phyloP scores from a whole-genome alignment of 2,113 vertebrate genomes.

The Toxotes jaculatrix region DNA sequence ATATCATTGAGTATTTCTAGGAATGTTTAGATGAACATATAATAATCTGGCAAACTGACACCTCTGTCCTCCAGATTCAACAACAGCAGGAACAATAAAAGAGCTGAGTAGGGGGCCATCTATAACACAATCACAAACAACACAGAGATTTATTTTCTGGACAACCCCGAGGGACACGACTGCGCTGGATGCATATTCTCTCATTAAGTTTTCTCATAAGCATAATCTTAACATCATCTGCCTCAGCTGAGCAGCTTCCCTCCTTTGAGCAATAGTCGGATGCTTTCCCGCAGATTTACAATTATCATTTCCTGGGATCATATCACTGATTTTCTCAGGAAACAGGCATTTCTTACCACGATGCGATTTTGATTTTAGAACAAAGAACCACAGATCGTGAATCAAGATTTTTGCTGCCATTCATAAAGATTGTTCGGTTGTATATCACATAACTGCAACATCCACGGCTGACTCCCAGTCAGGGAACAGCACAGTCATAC shows the following conservation, averaged over 20 bases:
- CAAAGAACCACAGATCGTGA: not conserved
- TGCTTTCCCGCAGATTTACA: constrained; percentile 17
- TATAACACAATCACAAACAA: constrained; percentile 25
- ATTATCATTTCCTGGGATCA: not conserved
- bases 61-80: not conserved
- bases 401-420: not conserved
- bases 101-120: constrained; percentile 5
- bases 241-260: not conserved
- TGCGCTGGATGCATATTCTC: constrained; percentile 19
- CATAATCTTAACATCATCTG: constrained; percentile 16
- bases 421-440: not conserved
- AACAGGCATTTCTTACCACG: not conserved
- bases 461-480: not conserved
- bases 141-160: constrained; percentile 34
- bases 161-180: constrained; percentile 6
- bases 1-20: not conserved
- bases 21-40: not conserved
- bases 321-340: not conserved
- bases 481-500: not conserved
- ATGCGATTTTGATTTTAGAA: not conserved
- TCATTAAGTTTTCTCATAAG: constrained; percentile 40
- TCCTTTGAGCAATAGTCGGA: not conserved
- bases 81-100: not conserved
- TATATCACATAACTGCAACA: not conserved
- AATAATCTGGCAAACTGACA: not conserved